Evolutionary conservation across 2,113 vertebrate species (phyloP), one percentile per base, ranked within the genome.

Genomic region (Micromys minutus): DNA sequence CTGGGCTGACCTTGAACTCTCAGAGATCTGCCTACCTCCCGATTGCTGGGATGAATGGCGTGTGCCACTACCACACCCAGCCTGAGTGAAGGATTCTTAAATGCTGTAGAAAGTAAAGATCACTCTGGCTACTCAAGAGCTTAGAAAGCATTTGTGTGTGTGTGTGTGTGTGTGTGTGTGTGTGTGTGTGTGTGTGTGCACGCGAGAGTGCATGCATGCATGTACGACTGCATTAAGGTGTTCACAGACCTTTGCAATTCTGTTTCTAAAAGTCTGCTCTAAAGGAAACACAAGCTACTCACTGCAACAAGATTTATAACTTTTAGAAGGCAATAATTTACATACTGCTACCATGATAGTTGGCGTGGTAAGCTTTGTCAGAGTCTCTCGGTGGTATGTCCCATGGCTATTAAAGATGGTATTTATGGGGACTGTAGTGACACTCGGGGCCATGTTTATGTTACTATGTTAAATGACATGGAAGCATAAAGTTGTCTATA

Each of bases 391-490:
- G 34, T 85, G 65, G 69, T 67, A 67, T 45, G 61, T 63, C 89
- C 29, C 12, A 7, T n/a, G 12, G 76, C 55, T 76, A 69, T 94
- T 95, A 92, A 97, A 95, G 94, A 93, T 76, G 57, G 65, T 72
- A 67, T 95, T 97, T 91, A 91, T 71, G 52, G 75, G 83, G 22
- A 1, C 0, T 63, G 92, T 34, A 67, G 61, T 63, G 92, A 94
- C 85, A 89, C 72, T 90, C 3, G 34, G 67, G 59, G n/a, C 50
- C 21, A 93, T 95, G 90, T 93, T 92, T 90, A 92, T 86, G 71
- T 90, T 94, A 74, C 24, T 85, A 88, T 88, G 91, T 83, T 94
- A 96, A 97, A 77, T 71, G 94, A 95, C 84, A 96, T 10, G 55
- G 61, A 42, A 31, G 72, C 83, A 69, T 94, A 81, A 94, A 96